Percentiles rank a stretch among this genome's conserved stretches.
Conservation (phyloP, 1,140 invertebrate genomes). For the Solenopsis invicta region DNA sequence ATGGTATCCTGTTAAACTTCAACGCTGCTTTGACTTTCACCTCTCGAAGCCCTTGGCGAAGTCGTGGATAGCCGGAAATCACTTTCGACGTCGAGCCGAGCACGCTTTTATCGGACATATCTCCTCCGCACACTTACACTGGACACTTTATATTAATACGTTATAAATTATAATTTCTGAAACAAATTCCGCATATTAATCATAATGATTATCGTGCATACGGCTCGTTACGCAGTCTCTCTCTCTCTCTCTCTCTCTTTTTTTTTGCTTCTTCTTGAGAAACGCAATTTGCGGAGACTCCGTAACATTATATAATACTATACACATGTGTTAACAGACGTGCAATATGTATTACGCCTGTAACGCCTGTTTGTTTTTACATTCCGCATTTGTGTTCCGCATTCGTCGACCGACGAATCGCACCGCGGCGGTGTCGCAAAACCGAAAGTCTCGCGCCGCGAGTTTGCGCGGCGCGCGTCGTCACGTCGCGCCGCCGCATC, state of each 20-base stretch:
- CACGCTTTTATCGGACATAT: background rate
- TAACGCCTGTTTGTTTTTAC: background rate
- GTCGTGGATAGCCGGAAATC: slow-evolving; percentile 16
- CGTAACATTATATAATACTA: background rate
- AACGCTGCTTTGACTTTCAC: slow-evolving; percentile 80
- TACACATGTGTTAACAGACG: background rate
- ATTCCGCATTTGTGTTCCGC: background rate
- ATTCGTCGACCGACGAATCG: background rate
- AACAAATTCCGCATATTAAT: slow-evolving; percentile 23
- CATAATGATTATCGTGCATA: background rate
- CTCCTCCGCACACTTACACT: background rate
- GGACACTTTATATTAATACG: background rate
- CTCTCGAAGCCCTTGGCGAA: slow-evolving; percentile 76
- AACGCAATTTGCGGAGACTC: background rate
- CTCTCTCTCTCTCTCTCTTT: no score
- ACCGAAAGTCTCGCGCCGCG: slow-evolving; percentile 9
- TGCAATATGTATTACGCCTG: background rate
- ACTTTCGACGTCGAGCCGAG: slow-evolving; percentile 19
- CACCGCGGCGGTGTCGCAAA: background rate
- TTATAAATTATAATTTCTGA: background rate
- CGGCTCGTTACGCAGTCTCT: background rate
- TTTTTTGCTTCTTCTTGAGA: background rate
- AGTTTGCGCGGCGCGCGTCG: background rate
- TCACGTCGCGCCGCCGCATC: no score
- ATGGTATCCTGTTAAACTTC: slow-evolving; percentile 78